phyloP scores from a whole-genome alignment of 2,888 invertebrate species.

The Nemapogon koenigi region DNA sequence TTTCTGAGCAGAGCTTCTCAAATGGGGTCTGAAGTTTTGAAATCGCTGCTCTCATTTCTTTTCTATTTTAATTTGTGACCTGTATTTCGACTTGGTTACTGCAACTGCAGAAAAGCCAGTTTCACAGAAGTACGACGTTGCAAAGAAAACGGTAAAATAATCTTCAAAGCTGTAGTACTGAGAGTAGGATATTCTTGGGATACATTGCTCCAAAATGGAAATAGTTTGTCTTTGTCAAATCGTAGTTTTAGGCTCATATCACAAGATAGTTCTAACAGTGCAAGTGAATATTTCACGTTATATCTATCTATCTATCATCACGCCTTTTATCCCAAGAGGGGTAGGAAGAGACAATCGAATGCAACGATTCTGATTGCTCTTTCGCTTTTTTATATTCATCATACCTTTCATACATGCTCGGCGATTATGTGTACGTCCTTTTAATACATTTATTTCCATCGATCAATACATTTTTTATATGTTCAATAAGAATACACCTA shows the following conservation, averaged over 20 bases:
- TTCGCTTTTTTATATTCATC: too few relatives aligned
- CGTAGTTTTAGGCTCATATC: conserved; percentile 18
- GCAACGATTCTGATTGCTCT: too few relatives aligned
- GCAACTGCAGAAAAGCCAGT: conserved; percentile 19
- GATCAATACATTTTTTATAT: too few relatives aligned
- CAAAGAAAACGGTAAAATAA: conserved; percentile 19
- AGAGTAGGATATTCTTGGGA: conserved; percentile 17
- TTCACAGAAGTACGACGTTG: conserved; percentile 19
- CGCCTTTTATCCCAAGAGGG: too few relatives aligned
- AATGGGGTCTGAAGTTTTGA: conserved; percentile 15
- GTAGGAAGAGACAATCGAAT: too few relatives aligned
- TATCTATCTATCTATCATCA: too few relatives aligned
- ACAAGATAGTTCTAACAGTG: conserved; percentile 12
- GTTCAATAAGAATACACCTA: too few relatives aligned
- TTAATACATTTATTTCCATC: too few relatives aligned
- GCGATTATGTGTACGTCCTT: too few relatives aligned
- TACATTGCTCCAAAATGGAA: conserved; percentile 15
- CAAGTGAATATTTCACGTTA: too few relatives aligned
- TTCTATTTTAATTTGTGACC: conserved; percentile 14
- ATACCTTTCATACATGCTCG: too few relatives aligned
- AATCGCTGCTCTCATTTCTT: conserved; percentile 14
- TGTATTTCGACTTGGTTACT: conserved; percentile 19
- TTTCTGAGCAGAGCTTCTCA: conserved; percentile 15
- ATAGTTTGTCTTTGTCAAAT: conserved; percentile 16
- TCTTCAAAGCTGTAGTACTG: conserved; percentile 15